phyloP scores from a whole-genome alignment of 1,140 invertebrate genomes.

The Tachypleus tridentatus region DNA sequence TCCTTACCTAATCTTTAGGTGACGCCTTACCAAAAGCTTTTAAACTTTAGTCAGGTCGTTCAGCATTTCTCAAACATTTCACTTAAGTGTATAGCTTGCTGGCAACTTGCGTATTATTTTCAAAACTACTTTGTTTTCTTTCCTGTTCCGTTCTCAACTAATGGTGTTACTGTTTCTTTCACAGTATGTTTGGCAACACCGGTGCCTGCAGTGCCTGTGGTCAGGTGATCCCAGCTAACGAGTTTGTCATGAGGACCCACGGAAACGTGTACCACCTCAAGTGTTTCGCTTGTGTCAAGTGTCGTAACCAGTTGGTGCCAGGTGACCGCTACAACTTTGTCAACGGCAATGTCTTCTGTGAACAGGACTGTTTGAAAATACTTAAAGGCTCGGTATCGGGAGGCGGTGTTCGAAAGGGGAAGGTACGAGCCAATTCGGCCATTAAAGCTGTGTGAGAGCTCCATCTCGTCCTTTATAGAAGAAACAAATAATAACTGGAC shows the following conservation, averaged over 20 bases:
- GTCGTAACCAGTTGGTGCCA: constrained; percentile 64
- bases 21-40: no score
- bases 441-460: constrained; percentile 9
- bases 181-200: constrained; percentile 74
- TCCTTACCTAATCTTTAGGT: no score
- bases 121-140: no score
- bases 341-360: constrained; percentile 70
- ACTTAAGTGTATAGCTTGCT: no score
- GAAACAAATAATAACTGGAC: no score
- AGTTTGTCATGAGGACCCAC: constrained; percentile 67
- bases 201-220: constrained; percentile 78
- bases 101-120: no score
- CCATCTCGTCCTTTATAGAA: no score
- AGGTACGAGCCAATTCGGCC: constrained; percentile 19
- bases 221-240: constrained; percentile 75
- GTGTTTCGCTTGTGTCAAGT: constrained; percentile 88
- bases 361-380: constrained; percentile 84
- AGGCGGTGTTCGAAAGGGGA: constrained; percentile 20
- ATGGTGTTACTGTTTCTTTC: constrained; percentile 28
- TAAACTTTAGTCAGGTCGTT: no score
- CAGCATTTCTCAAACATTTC: no score
- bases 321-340: constrained; percentile 83
- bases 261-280: constrained; percentile 78
- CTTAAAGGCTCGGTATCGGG: constrained; percentile 42
- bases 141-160: no score